A percentile compares a stretch with the other conserved stretches of the same genome.
phyloP scores from a whole-genome alignment of 2,888 invertebrate species.

The Sphaerophoria taeniata region DNA sequence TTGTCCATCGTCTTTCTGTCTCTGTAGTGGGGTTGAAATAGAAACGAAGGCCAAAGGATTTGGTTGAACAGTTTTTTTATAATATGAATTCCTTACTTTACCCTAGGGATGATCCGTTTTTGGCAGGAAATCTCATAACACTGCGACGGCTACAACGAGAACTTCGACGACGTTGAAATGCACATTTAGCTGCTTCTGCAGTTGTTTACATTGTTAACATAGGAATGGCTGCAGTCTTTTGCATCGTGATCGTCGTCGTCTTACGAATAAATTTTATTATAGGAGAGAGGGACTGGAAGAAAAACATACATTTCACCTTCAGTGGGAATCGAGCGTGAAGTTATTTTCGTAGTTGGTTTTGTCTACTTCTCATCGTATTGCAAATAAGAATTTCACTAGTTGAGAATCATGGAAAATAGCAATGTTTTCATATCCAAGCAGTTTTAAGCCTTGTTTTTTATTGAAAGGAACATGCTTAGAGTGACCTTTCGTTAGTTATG shows the following conservation, averaged over 20 bases:
- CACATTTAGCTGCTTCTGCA: slow-evolving; percentile 66
- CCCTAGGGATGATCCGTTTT: slow-evolving; percentile 16
- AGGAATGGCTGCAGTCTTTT: not conserved
- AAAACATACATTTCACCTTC: slow-evolving; percentile 47
- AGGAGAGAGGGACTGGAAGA: slow-evolving; percentile 22
- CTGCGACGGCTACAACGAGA: slow-evolving; percentile 44
- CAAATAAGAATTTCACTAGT: slow-evolving; percentile 2
- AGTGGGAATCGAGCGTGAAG: slow-evolving; percentile 37
- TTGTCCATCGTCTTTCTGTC: not conserved
- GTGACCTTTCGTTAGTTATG: too few species aligned
- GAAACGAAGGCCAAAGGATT: not conserved
- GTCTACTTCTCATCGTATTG: not conserved
- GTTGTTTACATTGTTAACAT: slow-evolving; percentile 68
- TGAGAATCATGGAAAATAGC: too few species aligned
- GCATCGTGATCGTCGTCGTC: not conserved
- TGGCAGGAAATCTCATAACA: slow-evolving; percentile 64
- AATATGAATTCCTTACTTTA: not conserved
- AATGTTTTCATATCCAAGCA: too few species aligned
- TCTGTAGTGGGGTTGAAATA: too few species aligned
- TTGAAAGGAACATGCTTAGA: too few species aligned
- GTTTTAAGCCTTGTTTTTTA: too few species aligned
- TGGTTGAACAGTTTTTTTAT: not conserved
- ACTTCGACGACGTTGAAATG: slow-evolving; percentile 17
- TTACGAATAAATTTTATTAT: not conserved
- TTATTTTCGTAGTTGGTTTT: not conserved